These are phyloP conservation scores for Nomada flava DNA, from an alignment of 2,888 invertebrate species.

Conservation along the genomic window DNA sequence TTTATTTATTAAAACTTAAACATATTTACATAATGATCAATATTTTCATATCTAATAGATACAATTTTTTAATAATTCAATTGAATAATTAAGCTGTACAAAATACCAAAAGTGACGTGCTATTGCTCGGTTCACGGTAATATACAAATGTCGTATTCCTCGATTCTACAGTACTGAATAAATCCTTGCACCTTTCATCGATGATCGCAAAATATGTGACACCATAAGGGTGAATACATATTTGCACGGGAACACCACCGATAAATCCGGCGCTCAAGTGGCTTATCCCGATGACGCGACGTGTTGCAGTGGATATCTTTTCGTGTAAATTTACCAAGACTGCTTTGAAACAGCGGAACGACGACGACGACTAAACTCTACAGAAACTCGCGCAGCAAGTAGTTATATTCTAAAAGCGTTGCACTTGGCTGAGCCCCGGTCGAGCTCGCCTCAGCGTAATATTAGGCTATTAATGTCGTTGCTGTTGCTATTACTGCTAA, in stretches of 20 bases:
- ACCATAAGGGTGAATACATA: not conserved
- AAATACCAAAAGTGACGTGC: too few relatives aligned
- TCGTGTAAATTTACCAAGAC: slow-evolving; percentile 11
- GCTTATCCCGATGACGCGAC: not conserved
- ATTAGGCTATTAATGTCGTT: slow-evolving; percentile 66
- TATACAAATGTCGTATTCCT: too few relatives aligned
- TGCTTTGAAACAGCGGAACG: slow-evolving; percentile 20
- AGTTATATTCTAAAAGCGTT: slow-evolving; percentile 54
- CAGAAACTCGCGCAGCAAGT: slow-evolving; percentile 43
- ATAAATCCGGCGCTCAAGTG: slow-evolving; percentile 20
- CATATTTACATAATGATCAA: too few relatives aligned
- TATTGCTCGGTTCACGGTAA: too few relatives aligned
- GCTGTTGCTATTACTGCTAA: slow-evolving; percentile 57
- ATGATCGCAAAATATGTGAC: not conserved
- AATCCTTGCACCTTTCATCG: not conserved
- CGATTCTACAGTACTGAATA: too few relatives aligned
- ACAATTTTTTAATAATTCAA: not conserved
- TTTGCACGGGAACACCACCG: not conserved
- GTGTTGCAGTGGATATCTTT: slow-evolving; percentile 26
- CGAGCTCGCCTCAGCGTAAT: slow-evolving; percentile 47
- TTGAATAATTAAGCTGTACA: too few relatives aligned
- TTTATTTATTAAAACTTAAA: too few relatives aligned
- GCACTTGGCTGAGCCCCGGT: slow-evolving; percentile 50
- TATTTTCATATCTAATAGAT: not conserved
- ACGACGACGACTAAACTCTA: slow-evolving; percentile 34